phyloP scores from a whole-genome alignment of 2,797 vertebrate species.

The Margarornis squamiger region DNA sequence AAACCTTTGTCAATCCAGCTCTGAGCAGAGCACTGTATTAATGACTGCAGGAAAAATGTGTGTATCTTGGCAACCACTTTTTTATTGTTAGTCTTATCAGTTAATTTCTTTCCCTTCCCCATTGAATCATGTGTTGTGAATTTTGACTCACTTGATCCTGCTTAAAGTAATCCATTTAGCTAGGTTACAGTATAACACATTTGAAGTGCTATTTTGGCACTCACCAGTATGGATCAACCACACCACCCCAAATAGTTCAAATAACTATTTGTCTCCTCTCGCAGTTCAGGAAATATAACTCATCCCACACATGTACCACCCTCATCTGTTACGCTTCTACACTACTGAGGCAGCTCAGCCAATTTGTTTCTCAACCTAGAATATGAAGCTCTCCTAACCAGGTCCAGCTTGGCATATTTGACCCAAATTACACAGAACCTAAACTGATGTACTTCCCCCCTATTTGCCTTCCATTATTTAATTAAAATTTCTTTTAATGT shows the following conservation, averaged over 20 bases:
- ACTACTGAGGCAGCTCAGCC: background rate
- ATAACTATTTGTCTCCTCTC: background rate
- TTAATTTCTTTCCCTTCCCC: background rate
- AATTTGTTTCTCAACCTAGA: background rate
- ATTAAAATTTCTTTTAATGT: background rate
- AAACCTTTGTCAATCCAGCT: background rate
- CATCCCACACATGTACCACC: background rate
- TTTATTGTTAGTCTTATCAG: background rate
- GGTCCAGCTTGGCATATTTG: background rate
- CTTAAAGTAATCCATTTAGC: background rate
- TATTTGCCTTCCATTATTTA: background rate
- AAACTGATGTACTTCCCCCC: background rate
- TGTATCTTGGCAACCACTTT: conserved; percentile 11
- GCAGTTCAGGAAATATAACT: background rate
- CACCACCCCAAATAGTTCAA: background rate
- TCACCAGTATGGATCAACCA: background rate
- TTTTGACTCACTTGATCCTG: background rate
- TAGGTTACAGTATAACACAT: background rate
- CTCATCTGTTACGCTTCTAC: background rate
- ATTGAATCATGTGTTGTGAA: background rate
- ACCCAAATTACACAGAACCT: background rate
- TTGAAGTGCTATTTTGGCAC: background rate
- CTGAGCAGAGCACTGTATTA: background rate
- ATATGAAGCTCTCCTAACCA: background rate
- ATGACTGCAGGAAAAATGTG: background rate